Conservation (phyloP, 2,888 invertebrate species). For the Drosophila borborema region DNA sequence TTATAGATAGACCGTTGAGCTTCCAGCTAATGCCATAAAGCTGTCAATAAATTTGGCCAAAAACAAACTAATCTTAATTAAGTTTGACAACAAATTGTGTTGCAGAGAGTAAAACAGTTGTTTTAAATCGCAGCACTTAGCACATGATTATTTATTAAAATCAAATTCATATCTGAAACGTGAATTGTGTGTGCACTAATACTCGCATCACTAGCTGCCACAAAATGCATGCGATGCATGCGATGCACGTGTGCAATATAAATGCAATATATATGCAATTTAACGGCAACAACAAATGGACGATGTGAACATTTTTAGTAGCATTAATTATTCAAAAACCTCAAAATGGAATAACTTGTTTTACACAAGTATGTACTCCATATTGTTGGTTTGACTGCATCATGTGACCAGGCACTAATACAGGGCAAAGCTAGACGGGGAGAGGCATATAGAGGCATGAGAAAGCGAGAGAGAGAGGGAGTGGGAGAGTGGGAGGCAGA, state of each 20-base stretch:
- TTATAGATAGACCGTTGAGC: background rate
- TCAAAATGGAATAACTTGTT: slow-evolving; percentile 77
- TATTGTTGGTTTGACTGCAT: slow-evolving; percentile 75
- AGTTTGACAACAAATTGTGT: background rate
- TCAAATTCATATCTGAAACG: slow-evolving; percentile 13
- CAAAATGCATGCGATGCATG: slow-evolving; percentile 17
- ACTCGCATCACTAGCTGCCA: slow-evolving; percentile 42
- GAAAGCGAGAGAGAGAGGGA: background rate
- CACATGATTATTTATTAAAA: slow-evolving; percentile 22
- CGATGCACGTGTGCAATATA: slow-evolving; percentile 12
- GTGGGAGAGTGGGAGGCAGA: background rate
- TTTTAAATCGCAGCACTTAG: slow-evolving; percentile 18
- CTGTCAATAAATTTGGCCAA: background rate
- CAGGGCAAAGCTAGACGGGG: background rate
- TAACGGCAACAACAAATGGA: slow-evolving; percentile 57
- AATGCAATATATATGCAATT: slow-evolving; percentile 47
- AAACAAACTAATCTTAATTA: background rate
- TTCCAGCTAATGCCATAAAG: background rate
- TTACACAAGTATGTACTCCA: slow-evolving; percentile 76
- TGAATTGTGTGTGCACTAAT: slow-evolving; percentile 11
- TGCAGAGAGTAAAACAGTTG: background rate
- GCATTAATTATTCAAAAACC: slow-evolving; percentile 78
- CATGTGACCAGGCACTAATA: slow-evolving; percentile 44
- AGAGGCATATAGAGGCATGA: background rate
- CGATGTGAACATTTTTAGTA: slow-evolving; percentile 70